Evolutionary conservation across 1,140 invertebrate species (phyloP), one percentile per base, ranked within the genome.

Genomic region (Camponotus pennsylvanicus): DNA sequence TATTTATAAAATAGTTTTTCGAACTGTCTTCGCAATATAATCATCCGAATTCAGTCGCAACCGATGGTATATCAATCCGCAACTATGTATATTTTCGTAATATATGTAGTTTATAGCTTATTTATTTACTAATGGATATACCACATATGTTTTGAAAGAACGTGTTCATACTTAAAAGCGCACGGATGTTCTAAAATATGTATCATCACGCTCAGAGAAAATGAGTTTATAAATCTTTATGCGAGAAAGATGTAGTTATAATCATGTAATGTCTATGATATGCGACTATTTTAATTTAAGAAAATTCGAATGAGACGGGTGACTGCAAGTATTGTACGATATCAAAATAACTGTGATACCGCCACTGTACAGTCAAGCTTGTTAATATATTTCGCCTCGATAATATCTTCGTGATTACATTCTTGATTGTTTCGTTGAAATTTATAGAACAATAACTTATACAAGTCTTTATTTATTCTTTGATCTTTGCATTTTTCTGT

Each of bases 291-390:
- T 52, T 73, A 52, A 63, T 75, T 55, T 42, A 83, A 77, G 80
- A 34, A 37, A 6, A 63, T 52, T 52, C 64, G 27, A 71, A 55
- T 61, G 86, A 87, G 63, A 61, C 59, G 27, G 13, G 18, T 27
- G 79, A 61, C 49, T 71, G 49, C 86, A 73, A 83, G 66, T 89
- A 87, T 91, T 89, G 88, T 88, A 87, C 42, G 89, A 90, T 89
- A 91, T 89, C 87, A 85, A 91, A 90, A 70, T 91, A 87, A 63
- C 89, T 91, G 87, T 91, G 87, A 91, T 91, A 91, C 21, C 57
- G 87, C 78, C 89, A 91, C 87, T 91, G 80, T 85, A 80, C 49
- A 67, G 59, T 86, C 52, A 80, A 59, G 27, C 49, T 71, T 70
- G 21, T 75, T 37, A 73, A 76, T 77, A 66, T 37, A 71, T 61